Evolutionary conservation across 2,888 invertebrate species (phyloP).

Genomic region (Thyatira batis): DNA sequence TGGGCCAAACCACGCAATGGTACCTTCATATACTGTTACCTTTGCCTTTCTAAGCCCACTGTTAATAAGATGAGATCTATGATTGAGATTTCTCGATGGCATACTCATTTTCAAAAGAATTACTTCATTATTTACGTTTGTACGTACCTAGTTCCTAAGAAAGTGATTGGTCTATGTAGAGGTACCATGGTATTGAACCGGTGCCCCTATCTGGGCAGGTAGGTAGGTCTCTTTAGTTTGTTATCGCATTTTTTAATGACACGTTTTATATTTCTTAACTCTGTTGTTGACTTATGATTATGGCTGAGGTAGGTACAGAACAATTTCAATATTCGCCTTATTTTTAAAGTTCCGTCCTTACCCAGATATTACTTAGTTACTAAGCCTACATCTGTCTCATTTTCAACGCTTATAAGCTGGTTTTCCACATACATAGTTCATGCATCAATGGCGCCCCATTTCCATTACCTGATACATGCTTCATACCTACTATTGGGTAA

Average conservation of each 20-base stretch:
- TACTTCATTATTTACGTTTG: slow-evolving; percentile 5
- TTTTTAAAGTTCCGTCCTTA: too few relatives aligned
- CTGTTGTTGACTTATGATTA: too few relatives aligned
- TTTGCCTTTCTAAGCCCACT: slow-evolving; percentile 55
- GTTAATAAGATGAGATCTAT: slow-evolving; percentile 32
- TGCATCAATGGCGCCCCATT: not conserved
- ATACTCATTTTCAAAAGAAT: not conserved
- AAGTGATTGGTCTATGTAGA: not conserved
- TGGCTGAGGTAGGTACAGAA: too few relatives aligned
- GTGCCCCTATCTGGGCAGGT: not conserved
- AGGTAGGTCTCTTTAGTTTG: not conserved
- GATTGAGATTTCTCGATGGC: slow-evolving; percentile 15
- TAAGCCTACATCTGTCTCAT: too few relatives aligned
- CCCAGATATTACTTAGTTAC: too few relatives aligned
- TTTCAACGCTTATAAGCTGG: too few relatives aligned
- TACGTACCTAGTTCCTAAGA: slow-evolving; percentile 2
- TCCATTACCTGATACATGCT: not conserved
- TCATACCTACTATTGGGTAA: too few relatives aligned
- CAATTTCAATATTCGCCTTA: too few relatives aligned
- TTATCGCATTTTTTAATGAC: not conserved
- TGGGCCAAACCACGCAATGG: slow-evolving; percentile 57
- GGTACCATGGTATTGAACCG: not conserved
- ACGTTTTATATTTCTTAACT: too few relatives aligned
- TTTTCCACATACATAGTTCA: too few relatives aligned
- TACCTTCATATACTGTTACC: slow-evolving; percentile 58